Evolutionary conservation across 2,797 vertebrate species (phyloP), one percentile per base, ranked within the genome.

Genomic region (Hybognathus amarus): DNA sequence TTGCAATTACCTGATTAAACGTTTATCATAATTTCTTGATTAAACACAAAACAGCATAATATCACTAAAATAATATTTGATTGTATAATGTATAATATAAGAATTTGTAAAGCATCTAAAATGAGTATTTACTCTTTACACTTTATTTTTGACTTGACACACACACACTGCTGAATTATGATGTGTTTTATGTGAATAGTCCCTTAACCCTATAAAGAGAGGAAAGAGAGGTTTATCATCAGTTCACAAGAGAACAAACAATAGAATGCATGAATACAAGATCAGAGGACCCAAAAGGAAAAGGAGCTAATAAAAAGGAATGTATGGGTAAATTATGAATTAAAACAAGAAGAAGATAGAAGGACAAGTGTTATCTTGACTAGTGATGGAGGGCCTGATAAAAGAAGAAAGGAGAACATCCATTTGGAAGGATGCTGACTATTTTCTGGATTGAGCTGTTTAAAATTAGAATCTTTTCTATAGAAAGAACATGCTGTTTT

Each of bases 151-250:
- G 59, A 88, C 77, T 22, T 56, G 3, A 79, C 27, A 80, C 74
- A 74, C 81, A 78, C 79, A 75, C 67, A 87, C 40, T 79, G 90
- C 91, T 92, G 84, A 88, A 87, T 89, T 85, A 87, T 89, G 80
- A 86, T 87, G 82, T 89, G 85, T 83, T 88, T 88, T 87, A 87
- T 89, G 81, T 85, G 68, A 88, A 89, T 85, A 88, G 89, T 83
- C 86, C 85, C 85, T 87, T 88, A 87, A 85, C 86, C 85, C 83
- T 40, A 8, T 8, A 40, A 40, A 33, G 38, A 64, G 78, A 82
- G 80, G 71, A 86, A 87, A 82, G 75, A 76, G 84, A 76, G 45
- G 77, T 85, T 83, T 85, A 42, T 85, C 83, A 78, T 80, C 67
- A 83, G 79, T 61, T 20, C 90, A 85, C 77, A 47, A 80, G 74